phyloP scores from a whole-genome alignment of 2,888 invertebrate species.

The Quadroppia sp. region DNA sequence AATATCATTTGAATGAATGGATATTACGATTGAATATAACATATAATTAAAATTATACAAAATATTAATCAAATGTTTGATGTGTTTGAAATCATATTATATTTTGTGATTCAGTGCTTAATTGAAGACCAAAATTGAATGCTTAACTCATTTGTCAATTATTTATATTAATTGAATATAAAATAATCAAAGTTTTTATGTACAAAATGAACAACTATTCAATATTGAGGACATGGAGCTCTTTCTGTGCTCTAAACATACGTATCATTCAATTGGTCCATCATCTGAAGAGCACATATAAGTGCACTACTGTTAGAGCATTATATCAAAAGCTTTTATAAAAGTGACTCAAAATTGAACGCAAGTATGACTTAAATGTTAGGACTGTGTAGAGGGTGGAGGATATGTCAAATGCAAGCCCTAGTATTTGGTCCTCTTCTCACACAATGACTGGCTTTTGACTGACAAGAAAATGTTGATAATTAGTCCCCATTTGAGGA shows the following conservation, averaged over 20 bases:
- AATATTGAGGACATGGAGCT: background rate
- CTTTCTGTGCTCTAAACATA: conserved; percentile 11
- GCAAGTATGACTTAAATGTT: conserved; percentile 31
- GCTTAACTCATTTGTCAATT: background rate
- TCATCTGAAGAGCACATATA: conserved; percentile 27
- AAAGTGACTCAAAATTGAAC: conserved; percentile 9
- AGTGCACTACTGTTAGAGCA: conserved; percentile 24
- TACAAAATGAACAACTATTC: background rate
- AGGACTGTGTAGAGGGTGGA: conserved; percentile 36
- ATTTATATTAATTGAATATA: background rate
- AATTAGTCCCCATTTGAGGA: conserved; percentile 36
- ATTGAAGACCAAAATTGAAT: background rate
- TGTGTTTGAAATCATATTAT: background rate
- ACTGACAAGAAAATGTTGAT: conserved; percentile 42
- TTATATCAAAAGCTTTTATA: conserved; percentile 28
- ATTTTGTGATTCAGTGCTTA: conserved; percentile 16
- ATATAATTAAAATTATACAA: background rate
- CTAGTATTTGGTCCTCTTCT: conserved; percentile 28
- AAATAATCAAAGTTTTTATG: background rate
- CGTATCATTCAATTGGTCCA: conserved; percentile 33
- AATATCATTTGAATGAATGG: background rate
- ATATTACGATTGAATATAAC: background rate
- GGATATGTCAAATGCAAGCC: conserved; percentile 37
- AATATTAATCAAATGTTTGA: conserved; percentile 16
- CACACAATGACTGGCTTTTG: conserved; percentile 4